Evolutionary conservation across 1,140 invertebrate genomes (phyloP), one percentile per base, ranked within the genome.

Genomic region (Drosophila grimshawi): DNA sequence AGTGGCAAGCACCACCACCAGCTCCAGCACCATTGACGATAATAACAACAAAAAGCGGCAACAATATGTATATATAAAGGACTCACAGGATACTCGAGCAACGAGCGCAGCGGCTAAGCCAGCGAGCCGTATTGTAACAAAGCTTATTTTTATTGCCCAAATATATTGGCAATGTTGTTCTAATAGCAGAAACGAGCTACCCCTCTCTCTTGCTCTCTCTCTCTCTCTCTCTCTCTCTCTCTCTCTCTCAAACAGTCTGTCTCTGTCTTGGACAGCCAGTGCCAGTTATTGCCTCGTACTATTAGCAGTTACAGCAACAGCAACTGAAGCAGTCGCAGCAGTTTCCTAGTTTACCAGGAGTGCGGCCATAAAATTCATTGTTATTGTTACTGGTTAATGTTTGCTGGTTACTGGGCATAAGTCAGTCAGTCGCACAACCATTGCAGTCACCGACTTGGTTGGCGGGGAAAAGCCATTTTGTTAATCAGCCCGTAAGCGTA

Each of bases 91-190:
- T 48, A 75, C 57, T 63, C 39, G 46, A 57, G 30, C 53, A 32
- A 32, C 39, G 46, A 43, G 49, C 19, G 33, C 59, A 30, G 32
- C 7, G 48, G 45, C 52, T 70, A 33, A 70, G 72, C 57, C 65
- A 61, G 51, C 43, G 35, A 62, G 71, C 66, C 67, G 67, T 59
- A 75, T 88, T 78, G 85, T 86, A 80, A 67, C 76, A 78, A 88
- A 89, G 85, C 83, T 89, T 88, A 89, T 88, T 88, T 89, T 88
- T 88, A 88, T 88, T 89, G 85, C 80, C 83, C 68, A 77, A 83
- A 88, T 88, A 88, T 88, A 89, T 88, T 88, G 83, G 72, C 83
- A 88, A 88, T 88, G 83, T 83, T 88, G 83, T 88, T 88, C 83
- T 89, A 88, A 88, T 88, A 88, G 83, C 83, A 88, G 73, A 83